These are phyloP conservation scores for Kryptolebias marmoratus DNA, from an alignment of 2,113 vertebrate genomes.

Conservation along the genomic window DNA sequence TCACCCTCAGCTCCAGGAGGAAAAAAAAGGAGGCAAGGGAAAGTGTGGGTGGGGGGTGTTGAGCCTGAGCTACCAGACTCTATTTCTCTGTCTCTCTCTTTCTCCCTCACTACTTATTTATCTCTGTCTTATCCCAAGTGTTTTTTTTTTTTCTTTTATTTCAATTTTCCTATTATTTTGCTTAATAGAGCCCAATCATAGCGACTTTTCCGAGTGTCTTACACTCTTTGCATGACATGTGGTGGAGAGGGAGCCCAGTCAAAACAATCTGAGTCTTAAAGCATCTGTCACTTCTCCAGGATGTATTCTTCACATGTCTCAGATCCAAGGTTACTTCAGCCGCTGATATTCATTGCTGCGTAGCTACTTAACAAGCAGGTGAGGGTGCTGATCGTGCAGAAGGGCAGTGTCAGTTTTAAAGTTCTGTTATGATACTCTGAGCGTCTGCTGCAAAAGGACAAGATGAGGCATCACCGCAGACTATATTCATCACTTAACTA, in stretches of 20 bases:
- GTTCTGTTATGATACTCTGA: slow-evolving; percentile 52
- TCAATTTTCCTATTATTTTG: slow-evolving; percentile 66
- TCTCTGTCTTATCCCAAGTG: slow-evolving; percentile 76
- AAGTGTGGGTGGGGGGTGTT: slow-evolving; percentile 74
- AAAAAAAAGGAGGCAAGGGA: slow-evolving; percentile 71
- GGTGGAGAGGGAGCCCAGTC: slow-evolving; percentile 77
- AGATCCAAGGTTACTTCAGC: slow-evolving; percentile 73
- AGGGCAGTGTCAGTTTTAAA: slow-evolving; percentile 56
- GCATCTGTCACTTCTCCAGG: slow-evolving; percentile 73
- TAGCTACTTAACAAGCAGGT: slow-evolving; percentile 64
- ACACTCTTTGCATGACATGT: slow-evolving; percentile 85
- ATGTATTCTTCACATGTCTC: slow-evolving; percentile 74
- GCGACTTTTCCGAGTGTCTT: slow-evolving; percentile 68
- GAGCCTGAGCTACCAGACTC: slow-evolving; percentile 80
- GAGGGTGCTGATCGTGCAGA: slow-evolving; percentile 57
- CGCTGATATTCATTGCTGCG: slow-evolving; percentile 69
- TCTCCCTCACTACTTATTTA: slow-evolving; percentile 71
- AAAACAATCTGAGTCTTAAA: slow-evolving; percentile 78
- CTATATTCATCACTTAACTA: slow-evolving; percentile 56
- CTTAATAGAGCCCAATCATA: slow-evolving; percentile 79
- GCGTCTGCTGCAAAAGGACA: slow-evolving; percentile 43
- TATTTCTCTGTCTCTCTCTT: slow-evolving; percentile 77
- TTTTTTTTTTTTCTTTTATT: slow-evolving; percentile 43
- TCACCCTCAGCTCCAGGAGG: slow-evolving; percentile 82
- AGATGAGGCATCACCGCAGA: neutral